Evolutionary conservation across 2,113 vertebrate species (phyloP), one percentile per base, ranked within the genome.

Genomic region (Anas platyrhynchos): DNA sequence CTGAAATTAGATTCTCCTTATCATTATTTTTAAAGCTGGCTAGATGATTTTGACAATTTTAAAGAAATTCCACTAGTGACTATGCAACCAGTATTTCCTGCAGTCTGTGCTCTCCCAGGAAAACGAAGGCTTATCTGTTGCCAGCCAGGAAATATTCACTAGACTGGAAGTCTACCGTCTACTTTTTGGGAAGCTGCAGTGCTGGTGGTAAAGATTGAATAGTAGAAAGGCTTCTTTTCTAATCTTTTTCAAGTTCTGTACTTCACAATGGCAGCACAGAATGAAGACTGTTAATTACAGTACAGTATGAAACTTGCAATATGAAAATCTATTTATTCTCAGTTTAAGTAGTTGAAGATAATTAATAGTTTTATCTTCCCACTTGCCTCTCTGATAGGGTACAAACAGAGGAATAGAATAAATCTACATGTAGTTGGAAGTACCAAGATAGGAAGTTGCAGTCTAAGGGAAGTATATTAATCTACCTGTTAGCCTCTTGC

Each of bases 1-100:
- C 81, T 95, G 65, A 88, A 94, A 97, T 96, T 91, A 97, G 80
- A 91, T 83, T 86, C 87, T 65, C 86, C 89, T 98, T 86, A 93
- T 91, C 91, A 4, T 93, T 95, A 91, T 86, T 92, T 94, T 46
- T 44, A 86, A 77, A 94, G 94, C 79, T 94, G 91, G 91, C 91
- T 83, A 91, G 73, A 88, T 94, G 75, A 94, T 79, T 73, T 61
- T 87, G 41, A 59, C 55, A 91, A 46, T 74, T 92, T 94, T 89
- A 96, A 95, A 96, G 56, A 83, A 59, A 88, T 95, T 77, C 75
- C 69, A 83, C 84, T 36, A 86, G 90, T 79, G 86, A 55, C 65
- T 81, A 67, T 52, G 43, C 54, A 89, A 89, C 66, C 56, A 83
- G 72, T 38, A 63, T 73, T 88, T 85, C 41, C 75, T 77, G 34